These are phyloP conservation scores for Agrotis segetum DNA, from an alignment of 2,888 invertebrate genomes.

Conservation along the genomic window DNA sequence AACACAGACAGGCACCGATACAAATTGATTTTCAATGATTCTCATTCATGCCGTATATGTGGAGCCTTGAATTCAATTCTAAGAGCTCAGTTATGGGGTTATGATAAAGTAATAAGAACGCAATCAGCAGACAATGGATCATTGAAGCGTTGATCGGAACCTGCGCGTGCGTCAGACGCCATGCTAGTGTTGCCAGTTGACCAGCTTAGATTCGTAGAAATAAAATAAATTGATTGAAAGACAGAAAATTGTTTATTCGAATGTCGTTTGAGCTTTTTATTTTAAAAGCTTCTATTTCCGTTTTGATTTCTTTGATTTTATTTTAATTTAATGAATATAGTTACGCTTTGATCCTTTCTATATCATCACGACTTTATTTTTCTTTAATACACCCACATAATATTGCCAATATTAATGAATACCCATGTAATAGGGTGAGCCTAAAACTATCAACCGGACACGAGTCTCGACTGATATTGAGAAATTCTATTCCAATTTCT, in stretches of 20 bases:
- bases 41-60: conserved; percentile 30
- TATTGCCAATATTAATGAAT: no score
- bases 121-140: conserved; percentile 69
- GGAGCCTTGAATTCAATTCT: conserved; percentile 55
- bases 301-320: background rate
- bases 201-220: background rate
- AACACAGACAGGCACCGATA: conserved; percentile 10
- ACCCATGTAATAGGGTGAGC: no score
- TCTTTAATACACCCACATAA: no score
- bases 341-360: no score
- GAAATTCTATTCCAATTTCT: no score
- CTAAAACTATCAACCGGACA: no score
- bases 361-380: no score
- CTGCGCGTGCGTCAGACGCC: conserved; percentile 68
- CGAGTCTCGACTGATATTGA: no score
- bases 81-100: conserved; percentile 45
- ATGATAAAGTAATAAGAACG: conserved; percentile 55
- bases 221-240: conserved; percentile 5
- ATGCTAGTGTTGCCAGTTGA: conserved; percentile 38
- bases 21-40: conserved; percentile 40
- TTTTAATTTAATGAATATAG: background rate
- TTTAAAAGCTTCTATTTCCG: background rate
- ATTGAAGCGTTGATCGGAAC: conserved; percentile 65
- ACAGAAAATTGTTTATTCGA: background rate
- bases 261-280: background rate